Percentiles rank a stretch among this genome's conserved stretches.
Conservation (phyloP, 2,113 vertebrate genomes). For the Narcine bancroftii region DNA sequence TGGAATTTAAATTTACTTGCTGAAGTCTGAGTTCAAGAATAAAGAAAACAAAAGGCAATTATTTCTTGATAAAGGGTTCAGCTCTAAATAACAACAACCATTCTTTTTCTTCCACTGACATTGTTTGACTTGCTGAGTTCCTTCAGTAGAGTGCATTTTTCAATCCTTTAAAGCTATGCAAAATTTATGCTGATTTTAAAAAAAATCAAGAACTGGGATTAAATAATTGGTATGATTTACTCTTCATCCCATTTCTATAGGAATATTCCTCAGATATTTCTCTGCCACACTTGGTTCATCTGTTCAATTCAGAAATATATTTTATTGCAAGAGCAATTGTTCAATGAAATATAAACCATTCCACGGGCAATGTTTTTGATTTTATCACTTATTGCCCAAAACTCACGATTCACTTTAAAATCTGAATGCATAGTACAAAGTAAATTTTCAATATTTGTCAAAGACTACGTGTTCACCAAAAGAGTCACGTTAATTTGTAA, state of each 20-base stretch:
- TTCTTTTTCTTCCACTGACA: too few relatives aligned
- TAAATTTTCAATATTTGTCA: background rate
- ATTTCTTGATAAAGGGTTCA: too few relatives aligned
- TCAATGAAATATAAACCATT: background rate
- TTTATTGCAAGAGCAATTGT: background rate
- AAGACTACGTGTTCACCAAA: background rate
- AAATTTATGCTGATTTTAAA: background rate
- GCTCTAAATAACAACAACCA: too few relatives aligned
- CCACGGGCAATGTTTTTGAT: background rate
- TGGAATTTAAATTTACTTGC: background rate
- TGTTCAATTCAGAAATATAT: background rate
- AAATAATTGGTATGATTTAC: background rate
- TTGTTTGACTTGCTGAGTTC: too few relatives aligned
- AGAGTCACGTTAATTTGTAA: background rate
- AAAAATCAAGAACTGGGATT: background rate
- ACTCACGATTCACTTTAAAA: too few relatives aligned
- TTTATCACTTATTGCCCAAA: background rate
- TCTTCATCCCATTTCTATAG: background rate
- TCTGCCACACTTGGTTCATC: background rate
- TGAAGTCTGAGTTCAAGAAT: background rate
- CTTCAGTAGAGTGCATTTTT: too few relatives aligned
- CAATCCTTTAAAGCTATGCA: constrained; percentile 2
- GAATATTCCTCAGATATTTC: background rate
- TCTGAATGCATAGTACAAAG: too few relatives aligned
- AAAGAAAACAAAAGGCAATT: background rate